phyloP scores from a whole-genome alignment of 1,140 invertebrate genomes.

The Pristionchus pacificus region DNA sequence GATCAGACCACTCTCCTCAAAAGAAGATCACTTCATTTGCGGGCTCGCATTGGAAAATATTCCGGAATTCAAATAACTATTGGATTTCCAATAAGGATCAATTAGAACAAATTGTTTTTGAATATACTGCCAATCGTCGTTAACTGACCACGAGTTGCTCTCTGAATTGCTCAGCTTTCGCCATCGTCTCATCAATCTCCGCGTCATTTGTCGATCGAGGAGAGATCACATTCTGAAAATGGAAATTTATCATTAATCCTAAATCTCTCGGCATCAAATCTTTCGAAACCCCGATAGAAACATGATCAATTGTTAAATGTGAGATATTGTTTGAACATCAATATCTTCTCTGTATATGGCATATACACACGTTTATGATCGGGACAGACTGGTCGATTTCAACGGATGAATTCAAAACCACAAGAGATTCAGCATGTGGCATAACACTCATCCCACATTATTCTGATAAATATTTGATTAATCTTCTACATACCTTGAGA shows the following conservation, averaged over 20 bases:
- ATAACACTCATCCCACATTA: background rate
- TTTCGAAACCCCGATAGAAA: background rate
- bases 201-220: background rate
- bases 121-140: too few species aligned
- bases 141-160: background rate
- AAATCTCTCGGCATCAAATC: background rate
- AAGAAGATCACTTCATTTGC: background rate
- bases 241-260: background rate
- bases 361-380: background rate
- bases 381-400: too few species aligned
- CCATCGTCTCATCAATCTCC: background rate
- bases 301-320: background rate
- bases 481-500: background rate
- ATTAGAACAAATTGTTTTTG: too few species aligned
- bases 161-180: background rate
- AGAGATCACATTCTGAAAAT: background rate
- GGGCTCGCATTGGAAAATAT: background rate
- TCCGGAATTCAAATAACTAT: background rate
- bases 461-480: background rate
- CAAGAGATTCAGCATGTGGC: too few species aligned
- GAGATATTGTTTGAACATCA: background rate
- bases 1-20: background rate
- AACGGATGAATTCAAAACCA: too few species aligned
- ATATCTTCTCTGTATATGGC: background rate
- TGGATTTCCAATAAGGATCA: background rate